Evolutionary conservation across 2,113 vertebrate species (phyloP).

Genomic region (Phalacrocorax pelagicus): DNA sequence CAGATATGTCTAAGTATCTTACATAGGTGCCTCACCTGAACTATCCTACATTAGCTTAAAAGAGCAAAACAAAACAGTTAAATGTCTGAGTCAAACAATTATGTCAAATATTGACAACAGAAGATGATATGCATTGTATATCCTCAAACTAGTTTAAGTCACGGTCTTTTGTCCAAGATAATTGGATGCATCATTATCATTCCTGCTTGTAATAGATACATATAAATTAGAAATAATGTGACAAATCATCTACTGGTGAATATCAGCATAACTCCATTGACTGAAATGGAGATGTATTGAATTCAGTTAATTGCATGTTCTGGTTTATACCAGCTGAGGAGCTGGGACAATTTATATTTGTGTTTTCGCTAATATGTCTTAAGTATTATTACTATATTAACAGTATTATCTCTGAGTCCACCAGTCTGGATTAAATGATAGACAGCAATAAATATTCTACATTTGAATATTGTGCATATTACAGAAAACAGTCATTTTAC

Average conservation of each 20-base stretch:
- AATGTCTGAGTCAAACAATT: not conserved
- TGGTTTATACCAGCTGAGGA: not conserved
- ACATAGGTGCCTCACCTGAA: not conserved
- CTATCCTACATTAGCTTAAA: not conserved
- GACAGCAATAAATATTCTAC: not conserved
- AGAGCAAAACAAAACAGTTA: not conserved
- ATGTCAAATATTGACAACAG: constrained; percentile 17
- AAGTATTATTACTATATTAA: not conserved
- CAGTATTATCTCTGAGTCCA: not conserved
- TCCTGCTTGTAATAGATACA: not conserved
- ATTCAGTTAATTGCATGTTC: not conserved
- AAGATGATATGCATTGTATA: not conserved
- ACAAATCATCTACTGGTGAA: not conserved
- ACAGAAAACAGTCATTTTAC: not conserved
- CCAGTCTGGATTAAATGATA: not conserved
- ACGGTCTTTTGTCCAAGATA: not conserved
- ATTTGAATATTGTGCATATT: not conserved
- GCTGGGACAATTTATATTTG: not conserved
- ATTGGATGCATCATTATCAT: not conserved
- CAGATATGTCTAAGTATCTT: constrained; percentile 16
- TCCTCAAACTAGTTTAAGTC: not conserved
- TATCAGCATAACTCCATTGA: not conserved
- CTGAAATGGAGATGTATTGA: not conserved
- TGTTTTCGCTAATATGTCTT: not conserved
- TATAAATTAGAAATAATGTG: not conserved